A percentile compares a stretch with the other conserved stretches of the same genome.
Evolutionary conservation across 1,140 invertebrate species (phyloP).

Genomic region (Drosophila simulans): DNA sequence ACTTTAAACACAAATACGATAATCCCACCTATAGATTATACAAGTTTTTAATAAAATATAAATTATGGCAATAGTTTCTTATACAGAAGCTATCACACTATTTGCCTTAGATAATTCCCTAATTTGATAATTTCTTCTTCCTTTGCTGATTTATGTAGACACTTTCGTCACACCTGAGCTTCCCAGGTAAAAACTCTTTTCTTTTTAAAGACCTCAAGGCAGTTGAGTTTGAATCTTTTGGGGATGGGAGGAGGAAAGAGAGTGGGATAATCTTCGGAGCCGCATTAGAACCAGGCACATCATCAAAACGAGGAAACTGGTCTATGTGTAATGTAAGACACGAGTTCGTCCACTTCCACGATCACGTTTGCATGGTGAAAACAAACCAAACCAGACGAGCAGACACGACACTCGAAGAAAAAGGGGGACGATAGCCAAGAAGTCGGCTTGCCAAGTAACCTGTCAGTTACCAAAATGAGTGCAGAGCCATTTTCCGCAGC

Average conservation of each 20-base stretch:
- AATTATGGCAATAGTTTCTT: neutral
- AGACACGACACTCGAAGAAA: conserved; percentile 16
- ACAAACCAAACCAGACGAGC: conserved; percentile 65
- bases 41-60: neutral
- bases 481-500: conserved; percentile 73
- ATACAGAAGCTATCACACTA: neutral
- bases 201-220: conserved; percentile 20
- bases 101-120: conserved; percentile 6
- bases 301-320: conserved; percentile 65
- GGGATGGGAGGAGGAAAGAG: neutral
- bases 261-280: conserved; percentile 9
- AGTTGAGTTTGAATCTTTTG: conserved; percentile 34
- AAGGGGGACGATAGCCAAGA: conserved; percentile 55
- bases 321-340: conserved; percentile 67
- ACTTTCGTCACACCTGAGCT: conserved; percentile 40
- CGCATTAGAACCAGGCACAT: conserved; percentile 60
- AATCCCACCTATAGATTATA: no score
- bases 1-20: no score
- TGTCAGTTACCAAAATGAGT: conserved; percentile 80
- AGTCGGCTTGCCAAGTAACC: conserved; percentile 20
- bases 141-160: conserved; percentile 24
- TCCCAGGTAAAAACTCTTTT: conserved; percentile 19
- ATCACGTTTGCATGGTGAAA: conserved; percentile 63
- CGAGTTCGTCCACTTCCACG: conserved; percentile 60
- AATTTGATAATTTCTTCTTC: conserved; percentile 35